phyloP scores from a whole-genome alignment of 2,113 vertebrate genomes.

The Syngnathus floridae region DNA sequence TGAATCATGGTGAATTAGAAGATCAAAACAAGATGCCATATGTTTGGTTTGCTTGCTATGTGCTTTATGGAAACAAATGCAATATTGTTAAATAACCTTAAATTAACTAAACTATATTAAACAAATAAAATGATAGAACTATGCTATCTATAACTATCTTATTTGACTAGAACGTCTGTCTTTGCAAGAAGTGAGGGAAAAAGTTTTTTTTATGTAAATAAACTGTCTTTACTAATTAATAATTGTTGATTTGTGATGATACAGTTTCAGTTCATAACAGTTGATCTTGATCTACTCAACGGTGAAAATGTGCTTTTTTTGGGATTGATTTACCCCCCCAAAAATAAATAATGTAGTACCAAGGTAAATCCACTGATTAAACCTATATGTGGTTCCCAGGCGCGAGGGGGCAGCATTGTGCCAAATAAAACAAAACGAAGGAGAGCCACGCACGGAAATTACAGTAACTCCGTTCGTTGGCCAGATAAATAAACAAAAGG shows the following conservation, averaged over 20 bases:
- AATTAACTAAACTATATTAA: slow-evolving; percentile 10
- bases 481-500: slow-evolving; percentile 60
- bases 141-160: slow-evolving; percentile 6
- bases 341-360: too few relatives aligned
- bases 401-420: slow-evolving; percentile 32
- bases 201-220: slow-evolving; percentile 40
- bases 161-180: slow-evolving; percentile 21
- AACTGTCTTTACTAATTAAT: slow-evolving; percentile 47
- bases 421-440: neutral
- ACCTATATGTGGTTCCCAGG: neutral
- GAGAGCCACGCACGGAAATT: slow-evolving; percentile 40
- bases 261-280: neutral
- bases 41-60: slow-evolving; percentile 9
- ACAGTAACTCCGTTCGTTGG: slow-evolving; percentile 17
- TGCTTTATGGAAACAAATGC: slow-evolving; percentile 26
- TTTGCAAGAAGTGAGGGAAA: slow-evolving; percentile 7
- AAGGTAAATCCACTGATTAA: neutral
- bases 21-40: neutral
- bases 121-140: slow-evolving; percentile 15
- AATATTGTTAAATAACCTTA: slow-evolving; percentile 19
- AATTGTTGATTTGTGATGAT: slow-evolving; percentile 7
- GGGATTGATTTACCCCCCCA: neutral
- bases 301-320: neutral
- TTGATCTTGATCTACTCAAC: neutral
- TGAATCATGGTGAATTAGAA: neutral